phyloP scores from a whole-genome alignment of 2,888 invertebrate species.

The Xylocampa areola region DNA sequence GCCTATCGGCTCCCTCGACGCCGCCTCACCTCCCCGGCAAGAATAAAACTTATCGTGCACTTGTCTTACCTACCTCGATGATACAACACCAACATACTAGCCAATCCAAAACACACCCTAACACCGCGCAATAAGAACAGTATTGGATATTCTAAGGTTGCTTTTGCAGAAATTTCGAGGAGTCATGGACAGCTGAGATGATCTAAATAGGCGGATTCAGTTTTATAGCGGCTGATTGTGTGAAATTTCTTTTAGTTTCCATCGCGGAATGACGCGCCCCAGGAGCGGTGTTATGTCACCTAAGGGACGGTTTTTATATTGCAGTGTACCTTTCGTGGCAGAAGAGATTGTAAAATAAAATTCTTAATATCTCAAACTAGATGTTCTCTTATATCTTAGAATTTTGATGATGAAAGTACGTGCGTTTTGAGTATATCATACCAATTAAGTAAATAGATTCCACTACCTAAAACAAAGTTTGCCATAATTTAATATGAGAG shows the following conservation, averaged over 20 bases:
- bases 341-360: constrained; percentile 15
- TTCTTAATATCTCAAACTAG: neutral
- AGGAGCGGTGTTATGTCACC: constrained; percentile 43
- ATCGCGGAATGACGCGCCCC: constrained; percentile 43
- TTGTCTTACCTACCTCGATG: constrained; percentile 71
- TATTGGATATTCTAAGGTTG: constrained; percentile 40
- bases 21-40: constrained; percentile 71
- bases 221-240: constrained; percentile 78
- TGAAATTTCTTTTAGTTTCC: constrained; percentile 66
- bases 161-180: constrained; percentile 62
- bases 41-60: constrained; percentile 81
- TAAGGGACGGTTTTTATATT: constrained; percentile 45
- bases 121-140: constrained; percentile 35
- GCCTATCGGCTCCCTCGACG: constrained; percentile 61
- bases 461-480: neutral
- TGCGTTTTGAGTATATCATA: no score
- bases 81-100: constrained; percentile 40
- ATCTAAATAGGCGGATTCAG: constrained; percentile 81
- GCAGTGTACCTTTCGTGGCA: constrained; percentile 29
- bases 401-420: no score
- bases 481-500: no score
- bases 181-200: constrained; percentile 76
- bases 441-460: no score
- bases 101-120: constrained; percentile 26
- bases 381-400: no score